Conservation (phyloP, 2,888 invertebrate genomes). For the Eremobia ochroleuca region DNA sequence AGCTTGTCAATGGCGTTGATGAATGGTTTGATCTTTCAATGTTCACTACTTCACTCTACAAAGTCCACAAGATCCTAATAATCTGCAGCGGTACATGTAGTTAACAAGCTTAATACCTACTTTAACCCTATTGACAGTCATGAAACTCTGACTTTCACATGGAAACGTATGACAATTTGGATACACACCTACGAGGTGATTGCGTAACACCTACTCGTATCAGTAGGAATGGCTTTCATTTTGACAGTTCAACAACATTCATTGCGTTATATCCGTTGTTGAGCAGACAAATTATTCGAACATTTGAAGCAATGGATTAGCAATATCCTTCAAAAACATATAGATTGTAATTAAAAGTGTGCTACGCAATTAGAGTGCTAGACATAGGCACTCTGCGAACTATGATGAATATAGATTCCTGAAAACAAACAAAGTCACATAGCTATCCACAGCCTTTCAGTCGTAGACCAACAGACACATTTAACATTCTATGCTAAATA, state of each 20-base stretch:
- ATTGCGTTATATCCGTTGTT: no score
- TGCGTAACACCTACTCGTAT: no score
- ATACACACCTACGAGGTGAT: no score
- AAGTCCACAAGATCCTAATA: not conserved
- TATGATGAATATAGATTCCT: not conserved
- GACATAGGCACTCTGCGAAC: not conserved
- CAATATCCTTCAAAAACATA: not conserved
- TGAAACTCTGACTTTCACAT: not conserved
- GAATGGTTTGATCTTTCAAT: no score
- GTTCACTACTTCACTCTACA: no score
- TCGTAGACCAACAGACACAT: slow-evolving; percentile 25
- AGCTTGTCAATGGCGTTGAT: no score
- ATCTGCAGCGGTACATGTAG: not conserved
- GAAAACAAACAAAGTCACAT: not conserved
- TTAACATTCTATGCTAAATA: slow-evolving; percentile 12
- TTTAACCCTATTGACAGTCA: no score
- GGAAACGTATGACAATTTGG: no score
- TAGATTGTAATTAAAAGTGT: no score
- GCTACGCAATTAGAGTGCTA: no score
- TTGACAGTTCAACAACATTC: not conserved
- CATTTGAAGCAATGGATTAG: not conserved
- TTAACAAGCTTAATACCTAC: not conserved
- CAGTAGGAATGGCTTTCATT: not conserved
- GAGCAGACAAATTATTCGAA: not conserved
- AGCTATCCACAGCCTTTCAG: not conserved